These are phyloP conservation scores for Cerastis rubricosa DNA, from an alignment of 2,888 invertebrate species.

Conservation along the genomic window DNA sequence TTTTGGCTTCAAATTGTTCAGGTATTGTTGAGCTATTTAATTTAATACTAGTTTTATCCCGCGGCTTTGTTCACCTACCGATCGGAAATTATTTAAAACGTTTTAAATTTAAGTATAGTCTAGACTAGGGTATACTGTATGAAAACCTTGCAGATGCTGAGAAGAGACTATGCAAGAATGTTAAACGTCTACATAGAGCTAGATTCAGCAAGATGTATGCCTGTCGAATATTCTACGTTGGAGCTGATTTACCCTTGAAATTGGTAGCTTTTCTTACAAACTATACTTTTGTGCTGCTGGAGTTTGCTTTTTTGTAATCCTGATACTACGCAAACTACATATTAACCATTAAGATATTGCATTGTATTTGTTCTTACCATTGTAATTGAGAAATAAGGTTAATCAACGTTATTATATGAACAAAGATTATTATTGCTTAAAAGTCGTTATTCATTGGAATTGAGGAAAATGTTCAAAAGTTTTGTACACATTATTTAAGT, in stretches of 20 bases:
- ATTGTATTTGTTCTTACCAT: background rate
- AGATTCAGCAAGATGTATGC: background rate
- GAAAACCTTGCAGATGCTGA: background rate
- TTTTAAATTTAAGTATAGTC: background rate
- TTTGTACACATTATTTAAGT: too few species aligned
- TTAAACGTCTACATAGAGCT: constrained; percentile 3
- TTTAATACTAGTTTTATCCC: too few species aligned
- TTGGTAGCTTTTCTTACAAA: background rate
- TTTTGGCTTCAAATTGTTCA: too few species aligned
- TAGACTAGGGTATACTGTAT: background rate
- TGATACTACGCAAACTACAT: background rate
- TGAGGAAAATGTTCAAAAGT: too few species aligned
- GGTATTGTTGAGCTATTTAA: too few species aligned
- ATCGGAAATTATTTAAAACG: background rate
- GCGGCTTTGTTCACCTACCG: background rate
- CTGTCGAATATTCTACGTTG: background rate
- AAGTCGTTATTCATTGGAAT: too few species aligned
- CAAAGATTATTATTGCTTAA: too few species aligned
- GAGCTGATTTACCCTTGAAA: background rate
- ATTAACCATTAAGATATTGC: background rate
- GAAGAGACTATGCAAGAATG: constrained; percentile 1
- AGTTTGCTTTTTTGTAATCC: background rate
- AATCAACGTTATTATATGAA: too few species aligned
- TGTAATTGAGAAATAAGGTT: too few species aligned
- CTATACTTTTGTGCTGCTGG: background rate